These are phyloP conservation scores for Yponomeuta sedellus DNA, from an alignment of 2,888 invertebrate genomes.

Conservation along the genomic window DNA sequence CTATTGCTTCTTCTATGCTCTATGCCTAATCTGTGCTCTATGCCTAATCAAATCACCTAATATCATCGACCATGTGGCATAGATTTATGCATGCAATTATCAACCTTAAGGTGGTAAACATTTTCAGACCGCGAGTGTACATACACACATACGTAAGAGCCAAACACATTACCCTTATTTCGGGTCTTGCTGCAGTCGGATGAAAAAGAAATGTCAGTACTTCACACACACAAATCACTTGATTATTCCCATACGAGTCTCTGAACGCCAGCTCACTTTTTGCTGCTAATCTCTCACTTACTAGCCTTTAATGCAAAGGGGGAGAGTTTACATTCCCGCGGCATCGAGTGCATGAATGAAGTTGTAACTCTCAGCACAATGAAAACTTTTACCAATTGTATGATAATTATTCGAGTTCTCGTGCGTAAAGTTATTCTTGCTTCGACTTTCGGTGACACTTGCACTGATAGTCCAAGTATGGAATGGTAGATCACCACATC, in stretches of 20 bases:
- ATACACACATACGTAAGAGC: too few species aligned
- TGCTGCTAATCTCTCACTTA: not conserved
- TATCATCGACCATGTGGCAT: too few species aligned
- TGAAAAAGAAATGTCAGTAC: not conserved
- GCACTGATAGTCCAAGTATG: not conserved
- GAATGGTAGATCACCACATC: not conserved
- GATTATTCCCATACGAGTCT: not conserved
- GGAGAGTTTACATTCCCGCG: not conserved
- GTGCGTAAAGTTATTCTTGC: not conserved
- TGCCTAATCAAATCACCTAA: too few species aligned
- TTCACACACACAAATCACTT: not conserved
- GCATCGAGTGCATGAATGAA: not conserved
- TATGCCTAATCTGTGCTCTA: too few species aligned
- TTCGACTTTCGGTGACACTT: not conserved
- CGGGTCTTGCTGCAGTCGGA: too few species aligned
- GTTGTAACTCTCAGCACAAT: constrained; percentile 12
- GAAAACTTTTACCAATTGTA: constrained; percentile 23
- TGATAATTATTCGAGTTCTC: constrained; percentile 16
- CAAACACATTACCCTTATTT: too few species aligned
- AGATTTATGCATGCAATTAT: too few species aligned
- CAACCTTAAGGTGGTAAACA: too few species aligned
- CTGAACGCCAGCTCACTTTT: not conserved
- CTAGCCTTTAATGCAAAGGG: not conserved
- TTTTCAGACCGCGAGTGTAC: too few species aligned
- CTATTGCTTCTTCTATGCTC: too few species aligned